phyloP scores from a whole-genome alignment of 2,888 invertebrate species.

The Drosophila atripex region DNA sequence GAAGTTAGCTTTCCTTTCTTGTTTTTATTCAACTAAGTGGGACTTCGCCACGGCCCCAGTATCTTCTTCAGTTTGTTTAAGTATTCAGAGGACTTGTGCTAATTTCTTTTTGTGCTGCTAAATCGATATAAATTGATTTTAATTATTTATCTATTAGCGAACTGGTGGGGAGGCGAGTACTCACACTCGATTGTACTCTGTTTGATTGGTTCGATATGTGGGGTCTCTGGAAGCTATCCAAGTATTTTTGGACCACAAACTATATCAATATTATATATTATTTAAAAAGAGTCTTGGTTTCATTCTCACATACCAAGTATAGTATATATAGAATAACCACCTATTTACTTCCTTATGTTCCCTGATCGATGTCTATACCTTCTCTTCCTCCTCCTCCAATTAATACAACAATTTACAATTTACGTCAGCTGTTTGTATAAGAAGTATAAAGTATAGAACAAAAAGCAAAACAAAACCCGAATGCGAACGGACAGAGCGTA shows the following conservation, averaged over 20 bases:
- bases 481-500: constrained; percentile 40
- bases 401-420: constrained; percentile 45
- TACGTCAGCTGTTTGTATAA: constrained; percentile 63
- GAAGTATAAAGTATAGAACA: constrained; percentile 39
- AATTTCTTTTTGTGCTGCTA: constrained; percentile 71
- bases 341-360: constrained; percentile 23
- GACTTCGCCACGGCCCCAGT: constrained; percentile 12
- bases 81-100: constrained; percentile 75
- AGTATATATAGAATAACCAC: too few species aligned
- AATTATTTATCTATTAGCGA: constrained; percentile 78
- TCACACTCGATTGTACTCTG: constrained; percentile 40
- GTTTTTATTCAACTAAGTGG: constrained; percentile 29
- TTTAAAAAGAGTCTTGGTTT: too few species aligned
- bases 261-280: too few species aligned
- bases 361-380: constrained; percentile 12
- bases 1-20: too few species aligned
- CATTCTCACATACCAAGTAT: too few species aligned
- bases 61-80: constrained; percentile 58
- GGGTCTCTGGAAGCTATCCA: constrained; percentile 6
- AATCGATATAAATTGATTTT: constrained; percentile 81
- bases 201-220: constrained; percentile 44
- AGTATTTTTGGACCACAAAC: constrained; percentile 7
- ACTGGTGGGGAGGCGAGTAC: constrained; percentile 51
- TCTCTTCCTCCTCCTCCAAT: constrained; percentile 13
- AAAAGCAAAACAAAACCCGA: constrained; percentile 43